phyloP scores from a whole-genome alignment of 2,797 vertebrate species.

The Lates japonicus region DNA sequence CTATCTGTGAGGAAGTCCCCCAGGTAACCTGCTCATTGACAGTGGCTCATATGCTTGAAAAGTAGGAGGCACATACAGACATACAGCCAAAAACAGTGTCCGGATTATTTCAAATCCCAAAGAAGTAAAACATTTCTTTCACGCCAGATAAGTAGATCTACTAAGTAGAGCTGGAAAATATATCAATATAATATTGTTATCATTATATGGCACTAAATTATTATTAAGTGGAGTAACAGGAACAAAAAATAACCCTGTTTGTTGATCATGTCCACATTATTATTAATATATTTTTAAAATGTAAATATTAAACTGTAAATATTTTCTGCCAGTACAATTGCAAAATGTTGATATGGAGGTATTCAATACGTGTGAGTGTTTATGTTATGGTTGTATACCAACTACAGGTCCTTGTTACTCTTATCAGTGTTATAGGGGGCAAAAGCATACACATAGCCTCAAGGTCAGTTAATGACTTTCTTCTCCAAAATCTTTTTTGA shows the following conservation, averaged over 20 bases:
- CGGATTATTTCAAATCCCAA: not conserved
- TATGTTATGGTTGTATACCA: not conserved
- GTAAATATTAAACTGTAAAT: not conserved
- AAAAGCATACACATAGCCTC: conserved; percentile 29
- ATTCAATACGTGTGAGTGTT: not conserved
- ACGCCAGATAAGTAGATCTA: not conserved
- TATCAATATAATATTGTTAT: not conserved
- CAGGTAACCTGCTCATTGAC: conserved; percentile 76
- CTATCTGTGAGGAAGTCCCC: conserved; percentile 87
- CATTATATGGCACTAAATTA: not conserved
- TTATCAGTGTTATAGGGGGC: conserved; percentile 14
- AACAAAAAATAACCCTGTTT: not conserved
- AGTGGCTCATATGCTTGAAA: too few relatives aligned
- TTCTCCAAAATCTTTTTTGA: conserved; percentile 14
- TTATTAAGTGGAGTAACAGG: not conserved
- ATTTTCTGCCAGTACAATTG: not conserved
- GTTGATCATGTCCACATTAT: not conserved
- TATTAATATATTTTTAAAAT: not conserved
- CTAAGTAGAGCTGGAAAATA: not conserved
- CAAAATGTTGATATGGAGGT: not conserved
- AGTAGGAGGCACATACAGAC: too few relatives aligned
- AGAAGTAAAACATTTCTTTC: not conserved
- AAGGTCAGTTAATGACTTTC: conserved; percentile 1
- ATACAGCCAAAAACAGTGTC: not conserved
- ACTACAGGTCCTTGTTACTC: not conserved